Evolutionary conservation across 2,113 vertebrate species (phyloP).

Genomic region (Clarias gariepinus): DNA sequence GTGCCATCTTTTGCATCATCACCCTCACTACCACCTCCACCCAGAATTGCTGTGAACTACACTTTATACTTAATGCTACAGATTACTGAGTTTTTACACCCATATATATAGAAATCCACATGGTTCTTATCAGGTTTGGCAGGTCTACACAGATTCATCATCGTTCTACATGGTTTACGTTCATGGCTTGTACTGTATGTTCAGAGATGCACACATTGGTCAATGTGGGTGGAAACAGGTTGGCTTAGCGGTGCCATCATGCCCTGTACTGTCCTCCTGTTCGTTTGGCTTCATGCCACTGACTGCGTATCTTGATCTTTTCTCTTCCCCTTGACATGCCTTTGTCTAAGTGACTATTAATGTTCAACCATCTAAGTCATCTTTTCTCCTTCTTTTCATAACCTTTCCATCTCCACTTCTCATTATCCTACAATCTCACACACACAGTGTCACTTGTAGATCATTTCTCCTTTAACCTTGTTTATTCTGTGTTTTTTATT

Average conservation of each 20-base stretch:
- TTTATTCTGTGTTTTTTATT: too few species aligned
- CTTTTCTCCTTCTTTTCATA: conserved; percentile 16
- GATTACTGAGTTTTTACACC: background rate
- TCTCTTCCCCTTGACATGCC: background rate
- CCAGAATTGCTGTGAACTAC: background rate
- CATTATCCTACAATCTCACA: background rate
- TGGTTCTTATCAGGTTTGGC: background rate
- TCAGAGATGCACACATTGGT: background rate
- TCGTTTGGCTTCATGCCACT: background rate
- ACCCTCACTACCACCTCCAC: background rate
- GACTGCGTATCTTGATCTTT: background rate
- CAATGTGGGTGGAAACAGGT: background rate
- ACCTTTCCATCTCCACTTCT: conserved; percentile 12
- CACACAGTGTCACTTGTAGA: background rate
- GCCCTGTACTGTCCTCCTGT: background rate
- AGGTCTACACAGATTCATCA: background rate
- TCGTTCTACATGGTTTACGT: background rate
- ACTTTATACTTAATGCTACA: background rate
- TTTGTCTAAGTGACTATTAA: background rate
- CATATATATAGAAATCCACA: background rate
- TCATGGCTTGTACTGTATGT: background rate
- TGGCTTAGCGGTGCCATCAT: background rate
- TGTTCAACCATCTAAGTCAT: too few species aligned
- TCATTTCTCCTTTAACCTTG: background rate
- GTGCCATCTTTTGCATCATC: background rate